phyloP scores from a whole-genome alignment of 2,888 invertebrate genomes.

The Amblyjoppa fuscipennis region DNA sequence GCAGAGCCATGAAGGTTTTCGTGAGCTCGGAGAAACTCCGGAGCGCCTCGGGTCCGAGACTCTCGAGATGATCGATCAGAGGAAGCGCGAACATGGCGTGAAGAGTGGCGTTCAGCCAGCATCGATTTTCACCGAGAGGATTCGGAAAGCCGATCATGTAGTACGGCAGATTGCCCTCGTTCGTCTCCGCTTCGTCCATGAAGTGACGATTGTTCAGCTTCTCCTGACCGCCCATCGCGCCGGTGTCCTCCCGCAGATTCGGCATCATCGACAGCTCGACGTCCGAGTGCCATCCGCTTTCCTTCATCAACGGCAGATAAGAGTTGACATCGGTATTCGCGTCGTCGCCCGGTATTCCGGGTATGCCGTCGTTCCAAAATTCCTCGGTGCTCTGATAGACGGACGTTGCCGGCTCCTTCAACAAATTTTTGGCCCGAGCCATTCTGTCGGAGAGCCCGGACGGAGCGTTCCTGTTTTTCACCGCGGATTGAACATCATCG shows the following conservation, averaged over 20 bases:
- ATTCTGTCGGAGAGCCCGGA: constrained; percentile 3
- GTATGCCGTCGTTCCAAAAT: constrained; percentile 29
- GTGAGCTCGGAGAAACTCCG: constrained; percentile 74
- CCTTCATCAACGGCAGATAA: constrained; percentile 49
- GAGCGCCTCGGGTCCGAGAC: constrained; percentile 69
- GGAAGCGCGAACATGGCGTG: constrained; percentile 79
- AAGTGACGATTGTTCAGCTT: neutral
- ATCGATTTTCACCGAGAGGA: constrained; percentile 81
- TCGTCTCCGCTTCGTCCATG: constrained; percentile 19
- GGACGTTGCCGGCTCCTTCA: constrained; percentile 14
- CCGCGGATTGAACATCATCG: neutral
- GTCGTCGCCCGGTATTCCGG: constrained; percentile 45
- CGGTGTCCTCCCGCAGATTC: constrained; percentile 24
- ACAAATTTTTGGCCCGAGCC: neutral
- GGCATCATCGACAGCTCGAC: constrained; percentile 49
- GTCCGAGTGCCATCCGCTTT: constrained; percentile 61
- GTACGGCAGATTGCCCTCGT: constrained; percentile 71
- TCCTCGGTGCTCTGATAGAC: constrained; percentile 20
- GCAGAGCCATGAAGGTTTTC: constrained; percentile 72
- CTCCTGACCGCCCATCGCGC: neutral
- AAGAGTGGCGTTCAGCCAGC: constrained; percentile 81
- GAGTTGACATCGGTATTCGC: neutral
- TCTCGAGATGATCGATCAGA: constrained; percentile 73
- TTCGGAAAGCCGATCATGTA: constrained; percentile 80
- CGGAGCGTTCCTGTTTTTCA: neutral